A percentile compares a stretch with the other conserved stretches of the same genome.
phyloP scores from a whole-genome alignment of 2,113 vertebrate genomes.

The Phoenicopterus ruber region DNA sequence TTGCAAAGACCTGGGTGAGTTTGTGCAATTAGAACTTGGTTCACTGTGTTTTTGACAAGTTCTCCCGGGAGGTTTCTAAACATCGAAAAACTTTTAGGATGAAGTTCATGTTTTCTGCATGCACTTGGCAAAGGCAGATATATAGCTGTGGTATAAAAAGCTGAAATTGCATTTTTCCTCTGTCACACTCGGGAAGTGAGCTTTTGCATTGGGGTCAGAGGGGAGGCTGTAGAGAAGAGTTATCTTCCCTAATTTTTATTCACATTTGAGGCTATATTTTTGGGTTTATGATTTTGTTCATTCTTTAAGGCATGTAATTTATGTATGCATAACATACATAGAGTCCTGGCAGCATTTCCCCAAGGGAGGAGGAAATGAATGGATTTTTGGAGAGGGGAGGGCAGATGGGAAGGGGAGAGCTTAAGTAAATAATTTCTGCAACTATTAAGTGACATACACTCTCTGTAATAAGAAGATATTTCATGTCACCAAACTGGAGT shows the following conservation, averaged over 20 bases:
- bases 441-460: neutral
- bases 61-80: conserved; percentile 55
- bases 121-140: conserved; percentile 29
- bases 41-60: conserved; percentile 53
- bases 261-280: conserved; percentile 15
- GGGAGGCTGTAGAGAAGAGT: conserved; percentile 8
- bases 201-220: conserved; percentile 23
- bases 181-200: neutral
- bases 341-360: neutral
- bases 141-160: conserved; percentile 14
- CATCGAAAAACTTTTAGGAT: conserved; percentile 57
- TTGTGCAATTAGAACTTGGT: conserved; percentile 48
- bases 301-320: conserved; percentile 33
- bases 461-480: conserved; percentile 45
- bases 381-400: neutral
- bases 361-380: conserved; percentile 14
- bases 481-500: conserved; percentile 41
- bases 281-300: conserved; percentile 27
- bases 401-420: neutral
- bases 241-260: conserved; percentile 57
- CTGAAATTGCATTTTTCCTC: conserved; percentile 63
- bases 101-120: conserved; percentile 37
- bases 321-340: neutral
- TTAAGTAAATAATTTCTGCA: conserved; percentile 36
- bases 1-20: conserved; percentile 34